Percentiles rank a stretch among this genome's conserved stretches.
phyloP scores from a whole-genome alignment of 2,113 vertebrate species.

The Polyodon spathula region DNA sequence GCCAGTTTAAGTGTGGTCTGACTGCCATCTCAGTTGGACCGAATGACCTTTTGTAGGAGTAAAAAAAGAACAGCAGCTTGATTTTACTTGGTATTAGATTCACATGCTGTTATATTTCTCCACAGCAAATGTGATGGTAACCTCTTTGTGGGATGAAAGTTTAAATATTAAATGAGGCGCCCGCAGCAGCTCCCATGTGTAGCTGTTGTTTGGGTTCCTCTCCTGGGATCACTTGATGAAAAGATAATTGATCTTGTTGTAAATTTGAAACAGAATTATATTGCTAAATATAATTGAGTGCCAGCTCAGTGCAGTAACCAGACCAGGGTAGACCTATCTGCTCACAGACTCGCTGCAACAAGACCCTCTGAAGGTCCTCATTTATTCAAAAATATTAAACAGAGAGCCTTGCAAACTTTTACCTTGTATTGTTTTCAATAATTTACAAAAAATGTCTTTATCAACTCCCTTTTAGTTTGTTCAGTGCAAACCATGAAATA shows the following conservation, averaged over 20 bases:
- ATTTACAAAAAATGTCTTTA: no score
- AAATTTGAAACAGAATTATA: constrained; percentile 8
- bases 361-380: not conserved
- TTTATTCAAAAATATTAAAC: not conserved
- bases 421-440: no score
- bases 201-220: not conserved
- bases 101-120: not conserved
- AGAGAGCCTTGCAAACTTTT: no score
- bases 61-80: no score
- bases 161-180: not conserved
- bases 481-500: no score
- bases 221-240: constrained; percentile 8
- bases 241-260: constrained; percentile 1
- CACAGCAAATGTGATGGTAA: not conserved
- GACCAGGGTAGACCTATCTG: not conserved
- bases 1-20: no score
- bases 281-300: constrained; percentile 9
- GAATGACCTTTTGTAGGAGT: no score
- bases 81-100: no score
- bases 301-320: not conserved
- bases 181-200: not conserved
- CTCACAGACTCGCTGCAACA: not conserved
- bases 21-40: no score
- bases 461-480: no score
- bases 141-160: not conserved